Evolutionary conservation across 2,797 vertebrate species (phyloP), one percentile per base, ranked within the genome.

Genomic region (Mormyrus proboscirostris): DNA sequence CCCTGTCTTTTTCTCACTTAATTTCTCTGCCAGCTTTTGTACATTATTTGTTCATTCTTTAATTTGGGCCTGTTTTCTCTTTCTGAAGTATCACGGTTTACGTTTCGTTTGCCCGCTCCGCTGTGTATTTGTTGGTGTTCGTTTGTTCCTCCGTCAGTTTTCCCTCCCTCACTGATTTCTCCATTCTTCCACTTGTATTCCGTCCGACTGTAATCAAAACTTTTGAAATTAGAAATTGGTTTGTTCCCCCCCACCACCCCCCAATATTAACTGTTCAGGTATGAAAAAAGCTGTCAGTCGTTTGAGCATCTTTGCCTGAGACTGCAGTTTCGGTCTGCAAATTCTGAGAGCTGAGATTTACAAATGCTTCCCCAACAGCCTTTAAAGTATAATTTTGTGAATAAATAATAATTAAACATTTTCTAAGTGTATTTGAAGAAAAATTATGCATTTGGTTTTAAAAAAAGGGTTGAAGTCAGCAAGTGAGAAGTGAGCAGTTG

Each of bases 11-110:
- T 84, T 89, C 62, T 49, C 29, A 2, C 89, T 88, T 86, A 2
- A 84, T 87, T 55, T 88, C 51, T 85, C 59, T 83, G 79, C 79
- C 90, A 10, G 50, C 19, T 89, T 62, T 59, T 88, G n/a, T 73
- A 33, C 33, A 12, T 55, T 19, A 49, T 90, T 92, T 92, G 91
- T 90, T 90, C 90, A 65, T 90, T 88, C 41, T 88, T 12, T 55
- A 33, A 51, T 88, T 55, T 86, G 19, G 29, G 47, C 53, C 44
- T 22, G 47, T 86, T 65, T 73, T 88, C 79, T 73, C 41, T 83
- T 88, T 57, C 33, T 79, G 38, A 41, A 44, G 38, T 44, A 19
- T n/a, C 73, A 19, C 6, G 10, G 65, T 2, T 14, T 69, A 29
- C 12, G 29, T 69, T 69, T 88, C 76, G 90, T 89, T 90, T 91